phyloP scores from a whole-genome alignment of 2,113 vertebrate genomes.

The Daphoenositta chrysoptera region DNA sequence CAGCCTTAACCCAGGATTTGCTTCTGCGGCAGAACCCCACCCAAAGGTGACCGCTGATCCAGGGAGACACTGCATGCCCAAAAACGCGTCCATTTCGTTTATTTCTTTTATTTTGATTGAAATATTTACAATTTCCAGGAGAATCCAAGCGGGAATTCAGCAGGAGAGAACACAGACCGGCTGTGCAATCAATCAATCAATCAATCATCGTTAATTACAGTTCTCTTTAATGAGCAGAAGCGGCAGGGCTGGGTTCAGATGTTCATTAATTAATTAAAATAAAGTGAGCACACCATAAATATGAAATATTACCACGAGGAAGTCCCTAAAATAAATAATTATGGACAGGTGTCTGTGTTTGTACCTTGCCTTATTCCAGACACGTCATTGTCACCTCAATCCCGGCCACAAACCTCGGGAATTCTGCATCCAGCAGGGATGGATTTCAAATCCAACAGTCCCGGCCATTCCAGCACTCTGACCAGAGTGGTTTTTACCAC shows the following conservation, averaged over 20 bases:
- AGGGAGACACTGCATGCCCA: neutral
- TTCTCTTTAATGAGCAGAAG: neutral
- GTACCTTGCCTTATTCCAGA: neutral
- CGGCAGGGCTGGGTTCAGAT: neutral
- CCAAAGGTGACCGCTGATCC: accelerated
- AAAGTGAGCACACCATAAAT: neutral
- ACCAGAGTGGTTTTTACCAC: accelerated
- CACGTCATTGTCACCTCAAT: neutral
- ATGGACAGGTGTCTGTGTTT: neutral
- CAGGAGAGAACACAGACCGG: slow-evolving; percentile 67
- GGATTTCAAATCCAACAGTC: accelerated
- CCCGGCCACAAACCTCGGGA: neutral
- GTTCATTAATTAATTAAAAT: neutral
- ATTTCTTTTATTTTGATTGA: neutral
- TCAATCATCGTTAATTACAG: neutral
- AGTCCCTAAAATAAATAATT: neutral
- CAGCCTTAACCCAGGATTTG: too few relatives aligned
- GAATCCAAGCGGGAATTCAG: slow-evolving; percentile 27
- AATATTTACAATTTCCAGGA: neutral
- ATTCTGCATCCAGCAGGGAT: neutral
- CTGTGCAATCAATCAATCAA: neutral
- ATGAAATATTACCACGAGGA: neutral
- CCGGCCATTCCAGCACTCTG: accelerated
- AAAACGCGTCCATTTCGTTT: neutral
- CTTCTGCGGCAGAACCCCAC: too few relatives aligned